Evolutionary conservation across 1,140 invertebrate genomes (phyloP).

Genomic region (Phthorimaea operculella): DNA sequence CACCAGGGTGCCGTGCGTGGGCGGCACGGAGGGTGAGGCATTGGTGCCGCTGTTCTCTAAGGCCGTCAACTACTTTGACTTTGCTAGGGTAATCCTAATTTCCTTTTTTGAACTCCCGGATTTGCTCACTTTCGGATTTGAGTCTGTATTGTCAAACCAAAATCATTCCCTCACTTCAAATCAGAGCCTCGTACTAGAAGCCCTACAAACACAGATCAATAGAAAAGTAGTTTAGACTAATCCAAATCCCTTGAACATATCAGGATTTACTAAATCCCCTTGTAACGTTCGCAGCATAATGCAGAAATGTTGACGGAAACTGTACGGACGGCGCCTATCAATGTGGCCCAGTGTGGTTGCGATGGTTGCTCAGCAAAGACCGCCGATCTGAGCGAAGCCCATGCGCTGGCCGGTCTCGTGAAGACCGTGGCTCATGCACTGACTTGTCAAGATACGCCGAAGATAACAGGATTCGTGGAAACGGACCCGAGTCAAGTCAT

Average conservation of each 20-base stretch:
- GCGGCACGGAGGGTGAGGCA: conserved; percentile 49
- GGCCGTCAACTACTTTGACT: conserved; percentile 51
- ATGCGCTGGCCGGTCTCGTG: conserved; percentile 48
- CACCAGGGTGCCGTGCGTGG: conserved; percentile 49
- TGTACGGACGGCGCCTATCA: conserved; percentile 28
- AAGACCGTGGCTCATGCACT: conserved; percentile 44
- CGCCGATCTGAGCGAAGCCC: conserved; percentile 50
- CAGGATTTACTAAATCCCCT: conserved; percentile 8
- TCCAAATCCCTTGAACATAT: conserved; percentile 8
- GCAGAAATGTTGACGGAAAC: conserved; percentile 47
- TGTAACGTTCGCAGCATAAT: conserved; percentile 31
- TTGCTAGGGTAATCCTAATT: conserved; percentile 30
- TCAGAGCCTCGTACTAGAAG: neutral
- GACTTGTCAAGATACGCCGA: conserved; percentile 44
- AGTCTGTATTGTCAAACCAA: too few species aligned
- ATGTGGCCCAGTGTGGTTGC: conserved; percentile 23
- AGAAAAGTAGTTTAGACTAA: conserved; percentile 2
- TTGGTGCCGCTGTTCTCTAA: conserved; percentile 54
- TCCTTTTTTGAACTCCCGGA: neutral
- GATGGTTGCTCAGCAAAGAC: conserved; percentile 25
- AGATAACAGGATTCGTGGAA: conserved; percentile 49
- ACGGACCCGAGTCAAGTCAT: conserved; percentile 40
- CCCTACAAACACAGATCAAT: conserved; percentile 7
- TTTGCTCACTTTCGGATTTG: too few species aligned
- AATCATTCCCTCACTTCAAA: too few species aligned